A percentile compares a stretch with the other conserved stretches of the same genome.
phyloP scores from a whole-genome alignment of 2,797 vertebrate genomes.

The Poeciliopsis infans region DNA sequence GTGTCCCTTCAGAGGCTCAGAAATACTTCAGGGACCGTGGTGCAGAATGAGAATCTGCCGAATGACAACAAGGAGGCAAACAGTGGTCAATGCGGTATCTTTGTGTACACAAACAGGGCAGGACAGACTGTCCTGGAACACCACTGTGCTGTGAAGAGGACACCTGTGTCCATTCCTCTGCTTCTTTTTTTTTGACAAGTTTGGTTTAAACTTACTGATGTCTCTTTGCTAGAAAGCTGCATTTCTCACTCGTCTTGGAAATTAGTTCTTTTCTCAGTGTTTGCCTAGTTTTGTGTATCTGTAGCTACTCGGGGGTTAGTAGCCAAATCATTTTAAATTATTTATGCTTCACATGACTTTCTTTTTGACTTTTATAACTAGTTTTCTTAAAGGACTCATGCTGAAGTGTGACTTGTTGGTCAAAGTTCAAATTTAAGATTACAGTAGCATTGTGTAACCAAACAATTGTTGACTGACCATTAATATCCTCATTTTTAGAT shows the following conservation, averaged over 20 bases:
- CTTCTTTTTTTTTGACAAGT: too few relatives aligned
- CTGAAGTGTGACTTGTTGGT: too few relatives aligned
- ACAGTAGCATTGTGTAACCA: too few relatives aligned
- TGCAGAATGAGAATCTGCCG: conserved; percentile 53
- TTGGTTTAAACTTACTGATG: not conserved
- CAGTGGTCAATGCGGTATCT: conserved; percentile 43
- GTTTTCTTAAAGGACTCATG: too few relatives aligned
- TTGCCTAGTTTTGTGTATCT: not conserved
- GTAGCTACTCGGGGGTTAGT: not conserved
- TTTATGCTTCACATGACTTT: not conserved
- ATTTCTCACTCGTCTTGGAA: not conserved
- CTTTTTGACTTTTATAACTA: too few relatives aligned
- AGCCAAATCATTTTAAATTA: not conserved
- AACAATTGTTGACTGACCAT: too few relatives aligned
- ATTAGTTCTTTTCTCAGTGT: not conserved
- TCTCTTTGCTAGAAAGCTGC: not conserved
- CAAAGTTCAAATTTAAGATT: too few relatives aligned
- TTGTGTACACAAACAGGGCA: conserved; percentile 37
- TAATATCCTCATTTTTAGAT: too few relatives aligned
- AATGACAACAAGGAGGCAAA: conserved; percentile 60
- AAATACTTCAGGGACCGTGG: conserved; percentile 34
- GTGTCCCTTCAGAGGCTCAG: conserved; percentile 17
- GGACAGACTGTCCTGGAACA: conserved; percentile 7
- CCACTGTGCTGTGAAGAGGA: not conserved
- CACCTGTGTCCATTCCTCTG: not conserved